Conservation (phyloP, 1,140 invertebrate genomes). For the Zaprionus gabonicus region DNA sequence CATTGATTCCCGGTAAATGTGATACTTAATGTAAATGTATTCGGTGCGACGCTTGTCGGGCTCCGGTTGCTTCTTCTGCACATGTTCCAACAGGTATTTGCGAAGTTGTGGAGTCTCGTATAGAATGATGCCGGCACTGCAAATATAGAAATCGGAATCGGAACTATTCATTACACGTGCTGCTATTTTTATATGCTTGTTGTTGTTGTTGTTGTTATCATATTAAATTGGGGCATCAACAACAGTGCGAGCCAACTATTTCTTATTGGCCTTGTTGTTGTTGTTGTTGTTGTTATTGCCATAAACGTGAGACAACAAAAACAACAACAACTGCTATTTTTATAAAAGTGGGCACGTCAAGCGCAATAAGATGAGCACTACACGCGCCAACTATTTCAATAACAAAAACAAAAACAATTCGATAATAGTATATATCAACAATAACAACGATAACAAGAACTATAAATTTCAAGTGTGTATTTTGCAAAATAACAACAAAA, state of each 20-base stretch:
- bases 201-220: constrained; percentile 31
- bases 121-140: constrained; percentile 73
- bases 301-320: constrained; percentile 62
- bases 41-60: constrained; percentile 78
- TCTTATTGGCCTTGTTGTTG: constrained; percentile 21
- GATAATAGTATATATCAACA: constrained; percentile 17
- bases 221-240: constrained; percentile 31
- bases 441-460: constrained; percentile 43
- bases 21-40: constrained; percentile 84
- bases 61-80: constrained; percentile 66
- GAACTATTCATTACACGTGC: background rate
- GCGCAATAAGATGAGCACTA: constrained; percentile 27
- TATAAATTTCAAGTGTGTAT: constrained; percentile 45
- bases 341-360: constrained; percentile 72
- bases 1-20: constrained; percentile 83
- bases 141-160: constrained; percentile 30
- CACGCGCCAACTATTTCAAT: constrained; percentile 50
- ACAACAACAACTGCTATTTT: constrained; percentile 41
- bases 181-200: constrained; percentile 8
- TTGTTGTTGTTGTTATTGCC: constrained; percentile 32
- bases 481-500: constrained; percentile 24
- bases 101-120: constrained; percentile 72
- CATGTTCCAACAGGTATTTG: constrained; percentile 65
- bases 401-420: constrained; percentile 26
- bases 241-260: constrained; percentile 56